Percentiles rank a stretch among this genome's conserved stretches.
Evolutionary conservation across 2,797 vertebrate species (phyloP).

Genomic region (Chromis chromis): DNA sequence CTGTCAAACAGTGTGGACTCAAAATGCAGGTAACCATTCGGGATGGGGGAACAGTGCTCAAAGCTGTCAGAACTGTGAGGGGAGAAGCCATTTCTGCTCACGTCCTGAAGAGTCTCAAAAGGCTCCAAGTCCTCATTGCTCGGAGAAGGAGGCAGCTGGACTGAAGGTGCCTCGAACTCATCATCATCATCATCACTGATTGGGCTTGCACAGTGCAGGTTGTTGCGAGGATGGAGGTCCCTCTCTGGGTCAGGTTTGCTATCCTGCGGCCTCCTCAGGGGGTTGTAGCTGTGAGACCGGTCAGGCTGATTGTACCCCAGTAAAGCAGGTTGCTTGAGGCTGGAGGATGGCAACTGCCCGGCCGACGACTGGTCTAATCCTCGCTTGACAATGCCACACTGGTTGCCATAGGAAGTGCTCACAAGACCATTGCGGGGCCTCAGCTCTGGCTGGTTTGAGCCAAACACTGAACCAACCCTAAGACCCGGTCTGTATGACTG

Average conservation of each 20-base stretch:
- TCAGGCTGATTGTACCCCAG: conserved; percentile 86
- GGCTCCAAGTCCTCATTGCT: conserved; percentile 63
- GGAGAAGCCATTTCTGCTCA: conserved; percentile 81
- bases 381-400: conserved; percentile 82
- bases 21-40: conserved; percentile 86
- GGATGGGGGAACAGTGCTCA: conserved; percentile 79
- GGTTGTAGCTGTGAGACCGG: conserved; percentile 89
- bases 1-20: conserved; percentile 85
- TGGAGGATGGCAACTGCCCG: conserved; percentile 80
- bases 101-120: conserved; percentile 63
- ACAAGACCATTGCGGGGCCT: conserved; percentile 86
- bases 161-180: conserved; percentile 77
- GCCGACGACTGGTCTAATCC: conserved; percentile 80
- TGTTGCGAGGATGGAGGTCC: conserved; percentile 70
- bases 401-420: conserved; percentile 89
- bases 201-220: conserved; percentile 77
- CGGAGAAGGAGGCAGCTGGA: conserved; percentile 75
- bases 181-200: conserved; percentile 69
- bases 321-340: conserved; percentile 80
- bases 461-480: conserved; percentile 88
- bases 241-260: conserved; percentile 77
- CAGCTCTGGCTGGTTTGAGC: conserved; percentile 86
- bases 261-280: conserved; percentile 90
- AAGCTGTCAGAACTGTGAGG: conserved; percentile 79
- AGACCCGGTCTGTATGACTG: conserved; percentile 92